phyloP scores from a whole-genome alignment of 2,797 vertebrate genomes.

The Pseudocheirus occidentalis region DNA sequence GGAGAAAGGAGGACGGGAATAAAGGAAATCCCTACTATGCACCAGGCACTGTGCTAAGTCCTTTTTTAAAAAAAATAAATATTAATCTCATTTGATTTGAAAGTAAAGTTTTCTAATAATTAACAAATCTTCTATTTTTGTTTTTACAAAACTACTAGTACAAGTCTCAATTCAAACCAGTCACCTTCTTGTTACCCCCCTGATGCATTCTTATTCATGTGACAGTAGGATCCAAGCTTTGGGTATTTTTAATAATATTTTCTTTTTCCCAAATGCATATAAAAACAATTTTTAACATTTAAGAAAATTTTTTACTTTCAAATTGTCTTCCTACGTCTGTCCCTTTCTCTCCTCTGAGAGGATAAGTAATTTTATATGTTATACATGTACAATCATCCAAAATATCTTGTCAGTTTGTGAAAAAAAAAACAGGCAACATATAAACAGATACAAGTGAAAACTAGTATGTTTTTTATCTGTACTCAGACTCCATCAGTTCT shows the following conservation, averaged over 20 bases:
- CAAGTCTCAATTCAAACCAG: not conserved
- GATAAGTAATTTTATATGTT: not conserved
- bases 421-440: not conserved
- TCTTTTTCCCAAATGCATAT: not conserved
- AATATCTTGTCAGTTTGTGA: not conserved
- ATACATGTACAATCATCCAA: not conserved
- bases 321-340: not conserved
- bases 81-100: not conserved
- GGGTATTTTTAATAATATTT: not conserved
- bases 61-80: not conserved
- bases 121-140: not conserved
- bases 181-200: not conserved
- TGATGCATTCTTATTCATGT: not conserved
- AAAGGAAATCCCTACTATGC: not conserved
- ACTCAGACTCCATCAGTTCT: not conserved
- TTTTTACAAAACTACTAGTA: not conserved
- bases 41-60: not conserved
- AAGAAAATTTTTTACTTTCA: not conserved
- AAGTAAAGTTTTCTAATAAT: not conserved
- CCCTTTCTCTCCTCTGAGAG: not conserved
- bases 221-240: not conserved
- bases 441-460: not conserved
- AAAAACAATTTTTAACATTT: not conserved
- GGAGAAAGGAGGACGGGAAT: constrained; percentile 15
- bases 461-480: not conserved